Conservation (phyloP, 2,113 vertebrate species). For the Cyanocitta stelleri region DNA sequence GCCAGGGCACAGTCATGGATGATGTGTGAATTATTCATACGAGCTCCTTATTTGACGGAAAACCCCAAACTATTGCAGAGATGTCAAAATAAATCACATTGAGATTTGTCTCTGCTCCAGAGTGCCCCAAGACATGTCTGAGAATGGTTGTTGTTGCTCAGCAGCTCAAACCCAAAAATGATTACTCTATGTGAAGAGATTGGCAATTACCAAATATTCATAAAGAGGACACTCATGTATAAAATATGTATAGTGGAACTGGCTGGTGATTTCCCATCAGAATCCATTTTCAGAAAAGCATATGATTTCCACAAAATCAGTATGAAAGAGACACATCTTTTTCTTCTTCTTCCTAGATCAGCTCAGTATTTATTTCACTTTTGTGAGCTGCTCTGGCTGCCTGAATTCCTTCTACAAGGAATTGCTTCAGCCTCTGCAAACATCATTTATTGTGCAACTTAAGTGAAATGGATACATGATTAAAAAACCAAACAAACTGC, state of each 20-base stretch:
- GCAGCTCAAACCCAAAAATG: background rate
- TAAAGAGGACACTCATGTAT: background rate
- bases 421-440: background rate
- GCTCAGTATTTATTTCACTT: background rate
- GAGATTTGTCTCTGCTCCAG: background rate
- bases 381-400: background rate
- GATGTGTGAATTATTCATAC: fast-evolving
- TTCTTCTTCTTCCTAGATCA: background rate
- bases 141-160: background rate
- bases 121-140: background rate
- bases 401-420: background rate
- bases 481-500: background rate
- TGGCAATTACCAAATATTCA: background rate
- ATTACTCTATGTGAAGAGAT: background rate
- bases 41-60: background rate
- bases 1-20: background rate
- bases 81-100: background rate
- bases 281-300: background rate
- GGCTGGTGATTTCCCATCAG: background rate
- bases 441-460: background rate
- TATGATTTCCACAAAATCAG: background rate
- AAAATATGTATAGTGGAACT: background rate
- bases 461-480: background rate
- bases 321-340: background rate
- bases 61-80: background rate